These are phyloP conservation scores for Rattus rattus DNA, from an alignment of 2,113 vertebrate genomes.

Conservation along the genomic window DNA sequence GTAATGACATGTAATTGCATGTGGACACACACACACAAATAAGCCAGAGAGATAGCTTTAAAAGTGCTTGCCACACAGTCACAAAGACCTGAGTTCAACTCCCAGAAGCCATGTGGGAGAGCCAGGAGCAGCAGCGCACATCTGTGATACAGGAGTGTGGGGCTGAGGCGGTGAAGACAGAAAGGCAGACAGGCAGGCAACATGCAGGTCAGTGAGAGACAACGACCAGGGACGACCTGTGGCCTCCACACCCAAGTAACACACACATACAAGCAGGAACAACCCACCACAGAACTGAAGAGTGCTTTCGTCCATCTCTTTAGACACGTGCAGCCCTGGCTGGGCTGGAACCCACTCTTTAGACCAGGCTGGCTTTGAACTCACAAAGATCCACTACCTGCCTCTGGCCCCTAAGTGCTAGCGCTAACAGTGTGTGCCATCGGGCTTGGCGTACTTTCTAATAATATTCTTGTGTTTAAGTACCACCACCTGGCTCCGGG, in stretches of 20 bases:
- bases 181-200: not conserved
- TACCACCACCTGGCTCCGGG: not conserved
- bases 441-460: not conserved
- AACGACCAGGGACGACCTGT: not conserved
- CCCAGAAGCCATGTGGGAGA: not conserved
- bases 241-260: not conserved
- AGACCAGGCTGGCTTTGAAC: not conserved
- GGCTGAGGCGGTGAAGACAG: not conserved
- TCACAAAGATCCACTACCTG: not conserved
- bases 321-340: not conserved
- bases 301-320: not conserved
- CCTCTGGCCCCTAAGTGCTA: not conserved
- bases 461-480: not conserved
- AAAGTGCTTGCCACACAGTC: not conserved
- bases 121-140: not conserved
- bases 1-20: not conserved
- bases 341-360: not conserved
- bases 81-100: not conserved
- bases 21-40: no score
- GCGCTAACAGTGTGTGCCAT: not conserved
- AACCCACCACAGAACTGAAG: not conserved
- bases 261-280: not conserved
- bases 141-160: not conserved
- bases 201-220: not conserved
- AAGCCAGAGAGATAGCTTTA: not conserved